Base-by-base conservation (phyloP, 2,888 invertebrate species). In the Mythimna pallens region DNA sequence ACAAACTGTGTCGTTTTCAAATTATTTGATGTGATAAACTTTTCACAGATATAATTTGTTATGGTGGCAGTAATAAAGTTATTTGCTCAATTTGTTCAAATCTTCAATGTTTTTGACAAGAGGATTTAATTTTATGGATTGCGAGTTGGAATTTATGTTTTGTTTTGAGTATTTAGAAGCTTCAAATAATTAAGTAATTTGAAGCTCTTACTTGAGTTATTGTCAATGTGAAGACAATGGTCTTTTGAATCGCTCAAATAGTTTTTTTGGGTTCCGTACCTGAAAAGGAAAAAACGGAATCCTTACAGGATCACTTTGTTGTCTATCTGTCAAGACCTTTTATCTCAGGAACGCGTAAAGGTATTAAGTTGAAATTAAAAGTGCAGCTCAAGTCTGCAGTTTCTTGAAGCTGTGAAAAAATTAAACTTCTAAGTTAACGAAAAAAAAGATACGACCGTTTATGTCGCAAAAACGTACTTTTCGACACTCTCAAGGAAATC, bases 1-100 rank as follows among this genome's bases (percentile, higher is more conserved):
- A 90, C 90, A 88, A 92, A 92, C 90, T 90, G 86, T 86, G 88
- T 84, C 88, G 86, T 89, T 88, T 86, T 77, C 68, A 76, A 87
- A 89, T 84, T 81, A 84, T 86, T 86, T 85, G 83, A 85, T 84
- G 79, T 81, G 80, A 81, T 75, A 75, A 86, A 73, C 66, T 74
- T 77, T 55, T 67, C 59, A 58, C 43, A 61, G 72, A 47, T 20
- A 73, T 70, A 67, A 79, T 75, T 70, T 40, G 72, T 55, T 64
- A 52, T 34, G 72, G 63, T 67, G 34, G 17, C 30, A 54, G 57
- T 70, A 30, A 68, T 57, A 6, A 47, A 62, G 67, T 70, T 54
- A 59, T 52, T 63, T 43, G 40, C 43, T 34, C 67, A 61, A 58
- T 70, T 80, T 67, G 55, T 43, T 55, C 17, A 67, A 70, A 65